phyloP scores from a whole-genome alignment of 2,888 invertebrate species.

The Sphaeridia pumilis region DNA sequence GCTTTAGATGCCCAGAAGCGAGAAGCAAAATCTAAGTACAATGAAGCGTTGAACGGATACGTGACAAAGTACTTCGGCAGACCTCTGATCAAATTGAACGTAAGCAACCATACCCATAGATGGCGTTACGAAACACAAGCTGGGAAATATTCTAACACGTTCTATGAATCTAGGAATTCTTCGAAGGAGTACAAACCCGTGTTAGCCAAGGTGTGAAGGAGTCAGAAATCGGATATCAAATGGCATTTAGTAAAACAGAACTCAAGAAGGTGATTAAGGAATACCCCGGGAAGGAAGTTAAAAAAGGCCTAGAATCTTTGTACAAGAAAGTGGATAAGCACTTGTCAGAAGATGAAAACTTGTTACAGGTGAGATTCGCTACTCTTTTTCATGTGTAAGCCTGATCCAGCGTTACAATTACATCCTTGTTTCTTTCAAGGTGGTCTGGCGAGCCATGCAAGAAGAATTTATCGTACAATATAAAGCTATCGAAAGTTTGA shows the following conservation, averaged over 20 bases:
- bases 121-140: not conserved
- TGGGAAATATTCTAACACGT: slow-evolving; percentile 11
- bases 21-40: slow-evolving; percentile 80
- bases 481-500: slow-evolving; percentile 79
- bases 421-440: slow-evolving; percentile 45
- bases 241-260: slow-evolving; percentile 94
- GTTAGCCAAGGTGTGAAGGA: slow-evolving; percentile 90
- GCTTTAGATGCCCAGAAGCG: slow-evolving; percentile 77
- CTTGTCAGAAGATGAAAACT: slow-evolving; percentile 83
- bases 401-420: not conserved
- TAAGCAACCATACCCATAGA: slow-evolving; percentile 41
- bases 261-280: slow-evolving; percentile 84
- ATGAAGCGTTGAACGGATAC: slow-evolving; percentile 78
- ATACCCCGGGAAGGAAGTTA: slow-evolving; percentile 86
- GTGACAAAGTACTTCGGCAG: slow-evolving; percentile 90
- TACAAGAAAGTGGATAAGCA: slow-evolving; percentile 97
- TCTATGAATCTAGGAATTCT: slow-evolving; percentile 61
- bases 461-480: slow-evolving; percentile 97
- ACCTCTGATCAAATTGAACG: slow-evolving; percentile 80
- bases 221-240: slow-evolving; percentile 94
- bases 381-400: not conserved
- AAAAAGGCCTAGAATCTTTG: slow-evolving; percentile 79
- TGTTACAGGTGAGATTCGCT: slow-evolving; percentile 53
- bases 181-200: slow-evolving; percentile 89
- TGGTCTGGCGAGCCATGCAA: slow-evolving; percentile 99